Evolutionary conservation across 92 coral and sea anemone genomes (phyloP), one percentile per base, ranked within the genome.

Genomic region (Desmophyllum pertusum): DNA sequence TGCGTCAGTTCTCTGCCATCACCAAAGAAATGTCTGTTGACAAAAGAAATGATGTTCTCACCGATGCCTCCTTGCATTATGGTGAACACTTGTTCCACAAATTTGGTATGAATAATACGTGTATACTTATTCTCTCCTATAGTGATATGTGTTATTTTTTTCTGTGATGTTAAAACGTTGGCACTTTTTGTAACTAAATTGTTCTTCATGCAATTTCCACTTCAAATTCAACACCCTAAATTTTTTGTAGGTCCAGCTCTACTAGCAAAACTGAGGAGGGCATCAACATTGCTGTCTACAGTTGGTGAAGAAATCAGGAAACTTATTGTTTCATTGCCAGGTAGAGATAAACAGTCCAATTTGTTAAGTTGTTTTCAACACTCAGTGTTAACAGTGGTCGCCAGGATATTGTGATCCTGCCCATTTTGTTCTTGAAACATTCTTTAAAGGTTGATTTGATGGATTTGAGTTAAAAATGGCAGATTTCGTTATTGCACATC

Each of bases 1-100:
- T 81, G 52, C 70, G 83, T 15, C 86, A 74, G 76, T 81, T 81
- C 70, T 66, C 86, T 0, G 25, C 77, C 33, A 81, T 87, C 52
- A 75, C 87, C 33, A 81, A 87, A 65, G 90, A 87, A 76, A 87
- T 87, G 90, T 23, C 82, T 5, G 73, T 63, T 53, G 84, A 88
- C 38, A 82, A 88, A 50, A 88, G 91, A 50, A 63, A 23, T 8
- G 91, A 88, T 76, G 88, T 88, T 59, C 68, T 83, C 21, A 88
- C 88, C 14, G 88, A 83, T 77, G 88, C 87, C 15, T 17, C 88
- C 0, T 41, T 88, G 71, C 91, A 88, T 59, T 88, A 69, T 70
- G 86, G 91, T 19, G 86, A 87, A 73, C 90, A 87, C 77, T 68
- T 83, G 40, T 64, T 81, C 21, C 30, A 27, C 57, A 73, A 67